Evolutionary conservation across 2,888 invertebrate genomes (phyloP).

Genomic region (Atherix ibis): DNA sequence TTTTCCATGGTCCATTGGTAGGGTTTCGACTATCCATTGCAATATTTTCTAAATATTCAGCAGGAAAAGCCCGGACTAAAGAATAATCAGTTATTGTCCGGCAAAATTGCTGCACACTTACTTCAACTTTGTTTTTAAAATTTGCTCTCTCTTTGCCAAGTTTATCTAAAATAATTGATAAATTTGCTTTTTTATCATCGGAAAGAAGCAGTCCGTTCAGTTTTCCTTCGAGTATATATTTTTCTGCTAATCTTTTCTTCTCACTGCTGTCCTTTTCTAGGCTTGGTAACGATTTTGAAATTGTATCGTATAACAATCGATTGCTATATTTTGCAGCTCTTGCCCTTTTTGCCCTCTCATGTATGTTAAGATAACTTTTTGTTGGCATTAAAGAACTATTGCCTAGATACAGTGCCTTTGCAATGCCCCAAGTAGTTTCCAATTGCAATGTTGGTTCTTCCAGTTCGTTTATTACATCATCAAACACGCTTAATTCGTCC

Average conservation of each 20-base stretch:
- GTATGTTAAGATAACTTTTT: slow-evolving; percentile 60
- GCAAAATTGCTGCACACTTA: slow-evolving; percentile 47
- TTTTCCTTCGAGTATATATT: slow-evolving; percentile 66
- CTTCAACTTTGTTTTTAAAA: slow-evolving; percentile 51
- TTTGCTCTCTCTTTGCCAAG: slow-evolving; percentile 40
- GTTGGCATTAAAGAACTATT: slow-evolving; percentile 67
- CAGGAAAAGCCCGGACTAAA: slow-evolving; percentile 58
- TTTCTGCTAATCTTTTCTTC: slow-evolving; percentile 55
- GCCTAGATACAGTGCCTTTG: slow-evolving; percentile 67
- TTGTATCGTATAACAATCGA: slow-evolving; percentile 48
- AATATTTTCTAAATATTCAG: slow-evolving; percentile 46
- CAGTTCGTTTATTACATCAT: slow-evolving; percentile 53
- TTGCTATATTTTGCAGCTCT: slow-evolving; percentile 59
- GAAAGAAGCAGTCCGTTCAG: slow-evolving; percentile 63
- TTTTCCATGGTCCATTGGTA: slow-evolving; percentile 65
- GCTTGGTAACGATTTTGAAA: slow-evolving; percentile 17
- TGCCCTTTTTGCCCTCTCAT: slow-evolving; percentile 61
- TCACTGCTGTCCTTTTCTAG: slow-evolving; percentile 30
- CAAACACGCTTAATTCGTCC: slow-evolving; percentile 42
- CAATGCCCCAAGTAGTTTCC: slow-evolving; percentile 73
- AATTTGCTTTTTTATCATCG: slow-evolving; percentile 35
- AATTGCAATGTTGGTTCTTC: slow-evolving; percentile 58
- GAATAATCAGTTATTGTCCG: slow-evolving; percentile 49
- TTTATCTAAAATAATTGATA: slow-evolving; percentile 39
- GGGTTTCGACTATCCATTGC: slow-evolving; percentile 44